Conservation (phyloP, 2,888 invertebrate species). For the Hirtodrosophila duncani region DNA sequence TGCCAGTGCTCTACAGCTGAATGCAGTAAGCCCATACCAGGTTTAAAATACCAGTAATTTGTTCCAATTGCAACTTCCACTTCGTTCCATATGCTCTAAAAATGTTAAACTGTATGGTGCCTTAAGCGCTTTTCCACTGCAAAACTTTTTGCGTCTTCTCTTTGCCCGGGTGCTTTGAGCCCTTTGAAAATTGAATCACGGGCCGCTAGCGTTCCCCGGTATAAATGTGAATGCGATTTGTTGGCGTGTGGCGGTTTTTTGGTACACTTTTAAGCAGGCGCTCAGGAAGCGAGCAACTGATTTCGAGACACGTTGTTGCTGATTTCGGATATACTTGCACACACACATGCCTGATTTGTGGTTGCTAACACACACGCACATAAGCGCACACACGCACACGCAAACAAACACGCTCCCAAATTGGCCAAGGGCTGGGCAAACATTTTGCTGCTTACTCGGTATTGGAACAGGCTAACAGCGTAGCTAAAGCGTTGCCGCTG, state of each 20-base stretch:
- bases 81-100: too few species aligned
- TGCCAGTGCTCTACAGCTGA: too few species aligned
- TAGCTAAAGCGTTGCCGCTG: too few species aligned
- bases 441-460: constrained; percentile 66
- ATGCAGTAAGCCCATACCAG: too few species aligned
- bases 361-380: neutral
- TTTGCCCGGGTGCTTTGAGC: too few species aligned
- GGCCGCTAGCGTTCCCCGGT: constrained; percentile 41
- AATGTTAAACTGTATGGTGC: too few species aligned
- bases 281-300: constrained; percentile 24
- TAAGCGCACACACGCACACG: neutral
- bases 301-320: constrained; percentile 16
- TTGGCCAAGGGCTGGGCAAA: constrained; percentile 60
- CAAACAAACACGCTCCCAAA: neutral
- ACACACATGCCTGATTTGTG: constrained; percentile 3
- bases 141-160: too few species aligned
- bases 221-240: constrained; percentile 35
- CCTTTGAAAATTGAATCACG: constrained; percentile 9
- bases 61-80: too few species aligned
- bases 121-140: too few species aligned
- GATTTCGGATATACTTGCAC: neutral
- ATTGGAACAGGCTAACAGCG: constrained; percentile 57
- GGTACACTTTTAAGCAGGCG: constrained; percentile 58
- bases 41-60: too few species aligned
- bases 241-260: constrained; percentile 62